These are phyloP conservation scores for Hemiprocne comata DNA, from an alignment of 2,113 vertebrate genomes.

Conservation along the genomic window DNA sequence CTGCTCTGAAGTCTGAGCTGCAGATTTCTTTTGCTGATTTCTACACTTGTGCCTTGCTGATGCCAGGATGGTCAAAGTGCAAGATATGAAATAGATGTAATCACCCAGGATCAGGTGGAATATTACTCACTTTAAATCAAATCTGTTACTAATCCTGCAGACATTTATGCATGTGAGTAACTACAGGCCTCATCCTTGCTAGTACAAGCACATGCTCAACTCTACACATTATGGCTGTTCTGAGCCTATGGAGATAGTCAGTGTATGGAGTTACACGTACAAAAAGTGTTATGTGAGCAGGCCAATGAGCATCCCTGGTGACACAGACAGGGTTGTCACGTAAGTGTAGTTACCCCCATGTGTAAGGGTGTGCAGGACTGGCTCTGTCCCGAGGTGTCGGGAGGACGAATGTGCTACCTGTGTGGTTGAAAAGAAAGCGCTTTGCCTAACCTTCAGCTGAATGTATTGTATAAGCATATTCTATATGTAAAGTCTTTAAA, in stretches of 20 bases:
- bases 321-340: accelerated
- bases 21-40: slow-evolving; percentile 26
- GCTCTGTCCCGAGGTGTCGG: background rate
- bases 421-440: slow-evolving; percentile 78
- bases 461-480: slow-evolving; percentile 85
- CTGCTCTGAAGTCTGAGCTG: slow-evolving; percentile 44
- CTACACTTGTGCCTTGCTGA: slow-evolving; percentile 30
- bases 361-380: background rate
- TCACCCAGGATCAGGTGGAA: background rate
- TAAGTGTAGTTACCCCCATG: background rate
- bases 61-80: background rate
- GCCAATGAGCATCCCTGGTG: background rate
- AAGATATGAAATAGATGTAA: background rate
- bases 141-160: slow-evolving; percentile 20
- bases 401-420: slow-evolving; percentile 75
- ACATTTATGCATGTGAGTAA: background rate
- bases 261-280: accelerated
- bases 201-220: background rate
- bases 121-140: background rate
- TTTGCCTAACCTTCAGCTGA: slow-evolving; percentile 87
- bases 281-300: background rate
- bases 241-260: accelerated
- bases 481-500: slow-evolving; percentile 84
- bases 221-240: background rate
- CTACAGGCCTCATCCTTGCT: background rate